Percentiles rank a stretch among this genome's conserved stretches.
Conservation (phyloP, 2,113 vertebrate species). For the Pelodiscus sinensis region DNA sequence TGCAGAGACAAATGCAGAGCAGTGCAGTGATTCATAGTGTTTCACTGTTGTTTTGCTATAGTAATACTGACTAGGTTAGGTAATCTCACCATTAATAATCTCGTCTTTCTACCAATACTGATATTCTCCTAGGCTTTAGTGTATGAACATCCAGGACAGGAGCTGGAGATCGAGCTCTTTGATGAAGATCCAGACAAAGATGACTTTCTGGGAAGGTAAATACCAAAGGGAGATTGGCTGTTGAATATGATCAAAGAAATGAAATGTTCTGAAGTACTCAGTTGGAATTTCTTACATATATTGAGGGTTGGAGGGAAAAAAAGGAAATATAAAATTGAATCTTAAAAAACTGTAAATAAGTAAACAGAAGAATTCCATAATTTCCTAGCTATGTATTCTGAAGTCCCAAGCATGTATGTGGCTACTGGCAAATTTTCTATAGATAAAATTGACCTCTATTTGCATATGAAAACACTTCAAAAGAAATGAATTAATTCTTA, state of each 20-base stretch:
- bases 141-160: conserved; percentile 83
- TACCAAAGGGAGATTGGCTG: background rate
- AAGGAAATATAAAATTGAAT: background rate
- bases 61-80: background rate
- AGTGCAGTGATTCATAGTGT: background rate
- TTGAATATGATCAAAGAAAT: background rate
- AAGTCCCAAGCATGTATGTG: background rate
- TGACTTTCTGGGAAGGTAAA: conserved; percentile 94
- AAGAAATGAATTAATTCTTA: background rate
- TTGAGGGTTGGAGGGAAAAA: background rate
- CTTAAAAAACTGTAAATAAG: background rate
- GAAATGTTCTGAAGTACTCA: background rate
- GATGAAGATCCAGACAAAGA: conserved; percentile 97
- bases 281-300: background rate
- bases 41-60: background rate
- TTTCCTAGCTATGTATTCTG: background rate
- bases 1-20: background rate
- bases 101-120: background rate
- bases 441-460: background rate
- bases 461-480: background rate
- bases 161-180: conserved; percentile 91
- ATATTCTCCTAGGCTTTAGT: conserved; percentile 81
- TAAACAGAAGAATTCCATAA: background rate
- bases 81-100: background rate
- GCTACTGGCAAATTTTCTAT: background rate